A percentile compares a stretch with the other conserved stretches of the same genome.
phyloP scores from a whole-genome alignment of 2,797 vertebrate genomes.

The Simalia tracyae region DNA sequence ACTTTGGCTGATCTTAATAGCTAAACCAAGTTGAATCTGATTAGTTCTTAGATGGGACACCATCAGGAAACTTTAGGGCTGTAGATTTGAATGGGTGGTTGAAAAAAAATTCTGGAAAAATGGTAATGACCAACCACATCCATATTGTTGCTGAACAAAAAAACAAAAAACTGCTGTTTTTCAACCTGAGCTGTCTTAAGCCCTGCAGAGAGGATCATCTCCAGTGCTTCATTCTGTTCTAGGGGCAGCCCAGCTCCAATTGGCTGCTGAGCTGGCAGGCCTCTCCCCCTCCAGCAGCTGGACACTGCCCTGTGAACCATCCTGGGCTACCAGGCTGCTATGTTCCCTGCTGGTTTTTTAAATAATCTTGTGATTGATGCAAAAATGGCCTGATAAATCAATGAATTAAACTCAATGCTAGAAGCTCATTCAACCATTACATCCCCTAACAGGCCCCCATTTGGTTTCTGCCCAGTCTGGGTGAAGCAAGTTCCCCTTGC shows the following conservation, averaged over 20 bases:
- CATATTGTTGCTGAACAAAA: too few relatives aligned
- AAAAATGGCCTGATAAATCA: not conserved
- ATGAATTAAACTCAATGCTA: not conserved
- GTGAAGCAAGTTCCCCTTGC: not conserved
- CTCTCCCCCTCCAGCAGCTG: not conserved
- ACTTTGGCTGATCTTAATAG: not conserved
- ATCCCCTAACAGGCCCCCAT: not conserved
- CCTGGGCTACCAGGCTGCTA: not conserved
- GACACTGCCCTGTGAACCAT: not conserved
- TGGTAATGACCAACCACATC: too few relatives aligned
- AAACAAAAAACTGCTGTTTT: too few relatives aligned
- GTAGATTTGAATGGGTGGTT: too few relatives aligned
- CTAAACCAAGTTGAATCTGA: not conserved
- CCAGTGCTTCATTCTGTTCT: not conserved
- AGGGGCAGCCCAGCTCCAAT: not conserved
- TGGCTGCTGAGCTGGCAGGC: not conserved
- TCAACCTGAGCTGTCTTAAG: not conserved
- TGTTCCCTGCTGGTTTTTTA: not conserved
- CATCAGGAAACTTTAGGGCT: not conserved
- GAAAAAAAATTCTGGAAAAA: too few relatives aligned
- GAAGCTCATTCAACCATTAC: not conserved
- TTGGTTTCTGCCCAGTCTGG: too few relatives aligned
- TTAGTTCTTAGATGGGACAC: not conserved
- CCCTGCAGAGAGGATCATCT: not conserved
- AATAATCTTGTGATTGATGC: not conserved